Percentiles rank a stretch among this genome's conserved stretches.
phyloP scores from a whole-genome alignment of 1,140 invertebrate genomes.

The Megalonaias nervosa region DNA sequence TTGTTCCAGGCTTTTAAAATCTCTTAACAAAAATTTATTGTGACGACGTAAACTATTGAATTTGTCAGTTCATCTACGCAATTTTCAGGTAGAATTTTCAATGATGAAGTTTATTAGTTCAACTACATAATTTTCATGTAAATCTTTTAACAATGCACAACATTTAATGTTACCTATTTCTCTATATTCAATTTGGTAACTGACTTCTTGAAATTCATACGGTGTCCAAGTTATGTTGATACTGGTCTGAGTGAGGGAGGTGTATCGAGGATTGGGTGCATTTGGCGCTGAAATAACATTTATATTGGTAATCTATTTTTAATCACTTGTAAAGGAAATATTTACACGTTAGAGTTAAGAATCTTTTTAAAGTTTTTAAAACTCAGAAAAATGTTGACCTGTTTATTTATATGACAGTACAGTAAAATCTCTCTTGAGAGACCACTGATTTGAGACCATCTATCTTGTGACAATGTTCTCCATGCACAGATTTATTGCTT shows the following conservation, averaged over 20 bases:
- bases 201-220: conserved; percentile 28
- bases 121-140: neutral
- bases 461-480: neutral
- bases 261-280: conserved; percentile 27
- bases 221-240: conserved; percentile 42
- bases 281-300: conserved; percentile 26
- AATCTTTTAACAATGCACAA: conserved; percentile 1
- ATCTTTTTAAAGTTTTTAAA: neutral
- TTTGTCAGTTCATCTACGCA: neutral
- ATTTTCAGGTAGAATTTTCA: neutral
- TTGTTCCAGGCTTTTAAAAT: neutral
- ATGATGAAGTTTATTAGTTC: neutral
- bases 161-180: conserved; percentile 23
- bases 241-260: conserved; percentile 34
- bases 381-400: neutral
- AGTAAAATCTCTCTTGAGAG: neutral
- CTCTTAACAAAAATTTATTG: neutral
- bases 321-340: neutral
- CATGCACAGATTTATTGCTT: neutral
- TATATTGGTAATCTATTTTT: neutral
- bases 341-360: neutral
- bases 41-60: neutral
- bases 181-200: conserved; percentile 35
- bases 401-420: neutral
- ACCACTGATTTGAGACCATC: neutral